Base-by-base conservation (phyloP, 1,140 invertebrate species). In the Penaeus chinensis region DNA sequence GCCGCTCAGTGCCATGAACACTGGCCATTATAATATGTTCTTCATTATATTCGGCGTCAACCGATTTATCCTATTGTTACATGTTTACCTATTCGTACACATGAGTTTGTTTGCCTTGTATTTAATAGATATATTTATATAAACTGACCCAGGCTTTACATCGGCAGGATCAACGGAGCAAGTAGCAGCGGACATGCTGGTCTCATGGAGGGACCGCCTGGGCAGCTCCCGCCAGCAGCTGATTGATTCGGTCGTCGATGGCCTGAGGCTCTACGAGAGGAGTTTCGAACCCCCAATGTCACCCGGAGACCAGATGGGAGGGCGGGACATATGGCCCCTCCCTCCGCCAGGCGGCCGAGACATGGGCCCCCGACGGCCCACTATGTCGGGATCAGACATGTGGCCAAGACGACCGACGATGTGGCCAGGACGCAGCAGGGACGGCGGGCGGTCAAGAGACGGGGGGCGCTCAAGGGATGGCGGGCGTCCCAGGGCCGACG, bases 121-220 rank as follows among this genome's bases (percentile, higher is more conserved):
- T 54, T 54, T 13, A 13, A 16, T 16, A 54, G 10, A 54, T 54
- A 16, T 54, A 13, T 54, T 54, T 54, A 54, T 54, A 54, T 54
- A 16, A 54, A 54, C 11, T 54, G 54, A 54, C 54, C 11, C 54
- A 54, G 16, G 11, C 10, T 54, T 54, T 16, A 54, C 16, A 54
- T 54, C 16, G 13, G 22, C 22, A 89, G 87, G 87, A 22, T 84
- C 87, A 42, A 85, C 87, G 47, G 65, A 62, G 54, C 87, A 89
- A 54, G 77, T 60, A 63, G 76, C 87, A 22, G 87, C 87, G n/a
- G 37, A 89, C 19, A 4, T 32, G 60, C 54, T 89, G 47, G 37
- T 84, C 24, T 79, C 82, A 0, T 89, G 87, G 87, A 62, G 65
- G n/a, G 77, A 84, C 16, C 82, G 87, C 24, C 62, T 89, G 32